Evolutionary conservation across 2,888 invertebrate species (phyloP).

Genomic region (Malthinus seriepunctatus): DNA sequence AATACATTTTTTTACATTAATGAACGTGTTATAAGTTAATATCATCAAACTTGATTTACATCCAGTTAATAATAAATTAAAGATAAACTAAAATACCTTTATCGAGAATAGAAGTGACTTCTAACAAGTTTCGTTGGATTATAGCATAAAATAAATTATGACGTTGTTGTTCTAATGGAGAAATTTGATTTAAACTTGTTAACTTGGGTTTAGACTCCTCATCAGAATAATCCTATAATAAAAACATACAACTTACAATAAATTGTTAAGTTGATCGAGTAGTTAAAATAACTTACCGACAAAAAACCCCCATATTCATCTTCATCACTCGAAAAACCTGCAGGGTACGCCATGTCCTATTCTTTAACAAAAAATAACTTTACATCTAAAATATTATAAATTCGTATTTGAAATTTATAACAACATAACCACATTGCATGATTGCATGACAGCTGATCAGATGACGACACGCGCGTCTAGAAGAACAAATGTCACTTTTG

Average conservation of each 20-base stretch:
- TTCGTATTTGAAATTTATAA: too few relatives aligned
- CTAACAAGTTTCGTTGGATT: slow-evolving; percentile 51
- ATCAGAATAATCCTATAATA: slow-evolving; percentile 26
- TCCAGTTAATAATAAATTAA: too few relatives aligned
- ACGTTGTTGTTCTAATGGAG: slow-evolving; percentile 10
- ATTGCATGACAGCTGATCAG: too few relatives aligned
- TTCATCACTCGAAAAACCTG: slow-evolving; percentile 39
- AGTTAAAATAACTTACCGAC: slow-evolving; percentile 17
- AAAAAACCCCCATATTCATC: slow-evolving; percentile 34
- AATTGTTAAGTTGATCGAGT: slow-evolving; percentile 3
- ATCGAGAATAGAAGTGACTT: slow-evolving; percentile 42
- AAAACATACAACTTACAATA: slow-evolving; percentile 9
- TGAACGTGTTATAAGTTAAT: slow-evolving; percentile 41
- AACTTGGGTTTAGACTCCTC: slow-evolving; percentile 7
- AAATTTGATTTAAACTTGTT: slow-evolving; percentile 1
- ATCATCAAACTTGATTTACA: too few relatives aligned
- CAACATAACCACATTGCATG: too few relatives aligned
- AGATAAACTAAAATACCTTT: slow-evolving; percentile 15
- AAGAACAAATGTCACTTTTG: too few relatives aligned
- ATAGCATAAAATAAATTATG: slow-evolving; percentile 52
- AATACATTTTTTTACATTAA: neutral
- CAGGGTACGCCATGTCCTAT: slow-evolving; percentile 27
- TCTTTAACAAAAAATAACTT: too few relatives aligned
- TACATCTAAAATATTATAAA: too few relatives aligned
- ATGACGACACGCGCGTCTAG: too few relatives aligned